phyloP scores from a whole-genome alignment of 2,113 vertebrate species.

The Oenanthe oenanthe region DNA sequence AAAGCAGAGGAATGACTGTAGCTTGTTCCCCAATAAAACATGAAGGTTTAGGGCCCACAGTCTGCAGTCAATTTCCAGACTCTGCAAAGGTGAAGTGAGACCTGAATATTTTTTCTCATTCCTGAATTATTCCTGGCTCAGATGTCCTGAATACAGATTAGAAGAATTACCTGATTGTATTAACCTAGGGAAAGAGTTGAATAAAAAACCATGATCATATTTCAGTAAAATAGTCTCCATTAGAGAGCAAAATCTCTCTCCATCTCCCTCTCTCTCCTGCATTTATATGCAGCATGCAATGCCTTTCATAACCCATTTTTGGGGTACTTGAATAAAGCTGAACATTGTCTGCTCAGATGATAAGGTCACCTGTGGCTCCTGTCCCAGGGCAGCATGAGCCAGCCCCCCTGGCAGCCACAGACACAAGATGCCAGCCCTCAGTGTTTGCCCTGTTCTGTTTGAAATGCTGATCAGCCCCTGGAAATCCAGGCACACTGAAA shows the following conservation, averaged over 20 bases:
- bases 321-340: slow-evolving; percentile 2
- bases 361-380: neutral
- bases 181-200: slow-evolving; percentile 36
- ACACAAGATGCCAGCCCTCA: slow-evolving; percentile 20
- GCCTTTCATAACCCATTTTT: slow-evolving; percentile 37
- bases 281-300: neutral
- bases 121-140: slow-evolving; percentile 33
- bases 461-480: slow-evolving; percentile 61
- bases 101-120: slow-evolving; percentile 17
- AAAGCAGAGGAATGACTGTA: neutral
- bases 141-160: slow-evolving; percentile 46
- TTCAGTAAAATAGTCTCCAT: slow-evolving; percentile 35
- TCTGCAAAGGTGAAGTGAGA: slow-evolving; percentile 29
- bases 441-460: slow-evolving; percentile 36
- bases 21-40: neutral
- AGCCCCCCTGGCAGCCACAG: slow-evolving; percentile 13
- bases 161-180: slow-evolving; percentile 34
- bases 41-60: neutral
- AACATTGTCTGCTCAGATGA: slow-evolving; percentile 22
- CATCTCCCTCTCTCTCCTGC: neutral
- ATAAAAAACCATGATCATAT: slow-evolving; percentile 20
- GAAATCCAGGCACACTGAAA: slow-evolving; percentile 49
- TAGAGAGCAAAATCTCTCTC: slow-evolving; percentile 4
- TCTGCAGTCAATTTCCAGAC: neutral
- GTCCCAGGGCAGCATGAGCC: neutral